Evolutionary conservation across 2,888 invertebrate genomes (phyloP).

Genomic region (Drosophila nigritarsus): DNA sequence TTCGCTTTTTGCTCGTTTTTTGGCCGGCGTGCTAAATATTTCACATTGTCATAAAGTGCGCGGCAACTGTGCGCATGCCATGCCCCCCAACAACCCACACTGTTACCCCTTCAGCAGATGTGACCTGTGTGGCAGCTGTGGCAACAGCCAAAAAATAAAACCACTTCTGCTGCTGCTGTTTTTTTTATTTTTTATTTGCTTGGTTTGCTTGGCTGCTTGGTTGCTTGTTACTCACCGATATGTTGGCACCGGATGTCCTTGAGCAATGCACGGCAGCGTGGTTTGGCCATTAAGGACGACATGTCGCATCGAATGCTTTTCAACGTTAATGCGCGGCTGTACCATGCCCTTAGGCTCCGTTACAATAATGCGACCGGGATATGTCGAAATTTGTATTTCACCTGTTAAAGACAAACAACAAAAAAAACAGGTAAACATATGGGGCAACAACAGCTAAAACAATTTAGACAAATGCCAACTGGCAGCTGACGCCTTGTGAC

Average conservation of each 20-base stretch:
- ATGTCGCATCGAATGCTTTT: constrained; percentile 89
- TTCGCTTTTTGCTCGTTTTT: constrained; percentile 12
- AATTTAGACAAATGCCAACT: constrained; percentile 34
- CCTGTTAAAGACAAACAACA: constrained; percentile 72
- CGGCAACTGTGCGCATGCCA: constrained; percentile 41
- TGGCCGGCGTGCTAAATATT: constrained; percentile 70
- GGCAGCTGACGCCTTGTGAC: constrained; percentile 22
- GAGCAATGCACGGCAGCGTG: constrained; percentile 91
- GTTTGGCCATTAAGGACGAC: constrained; percentile 90
- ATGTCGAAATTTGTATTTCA: constrained; percentile 89
- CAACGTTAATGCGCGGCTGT: constrained; percentile 90
- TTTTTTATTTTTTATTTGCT: constrained; percentile 5
- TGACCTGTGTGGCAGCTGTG: constrained; percentile 15
- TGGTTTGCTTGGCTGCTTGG: neutral
- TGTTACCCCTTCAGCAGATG: constrained; percentile 7
- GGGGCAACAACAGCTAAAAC: constrained; percentile 17
- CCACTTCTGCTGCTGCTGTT: constrained; percentile 20
- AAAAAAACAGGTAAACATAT: constrained; percentile 10
- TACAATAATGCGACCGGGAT: constrained; percentile 88
- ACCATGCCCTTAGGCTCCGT: constrained; percentile 91
- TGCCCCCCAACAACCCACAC: neutral
- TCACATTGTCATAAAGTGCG: constrained; percentile 76
- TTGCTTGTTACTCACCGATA: constrained; percentile 87
- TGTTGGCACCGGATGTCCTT: constrained; percentile 92
- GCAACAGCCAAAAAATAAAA: constrained; percentile 17